Percentiles rank a stretch among this genome's conserved stretches.
Evolutionary conservation across 2,888 invertebrate genomes (phyloP).

Genomic region (Agrotis exclamationis): DNA sequence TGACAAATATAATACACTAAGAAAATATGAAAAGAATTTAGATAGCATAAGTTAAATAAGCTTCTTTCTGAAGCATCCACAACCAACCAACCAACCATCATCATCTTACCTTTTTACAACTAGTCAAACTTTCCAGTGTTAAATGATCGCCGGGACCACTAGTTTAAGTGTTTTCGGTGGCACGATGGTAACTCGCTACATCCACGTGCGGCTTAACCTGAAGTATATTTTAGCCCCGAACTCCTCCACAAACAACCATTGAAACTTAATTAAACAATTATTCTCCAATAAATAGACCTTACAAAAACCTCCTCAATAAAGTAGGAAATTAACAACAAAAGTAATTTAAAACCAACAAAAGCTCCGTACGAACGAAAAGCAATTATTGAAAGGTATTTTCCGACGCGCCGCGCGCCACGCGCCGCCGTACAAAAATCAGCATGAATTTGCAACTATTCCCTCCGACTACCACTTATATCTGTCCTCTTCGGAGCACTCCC

Average conservation of each 20-base stretch:
- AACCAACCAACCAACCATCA: too few relatives aligned
- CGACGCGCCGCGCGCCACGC: neutral
- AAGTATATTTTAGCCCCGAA: too few relatives aligned
- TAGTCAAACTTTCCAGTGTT: too few relatives aligned
- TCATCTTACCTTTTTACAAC: too few relatives aligned
- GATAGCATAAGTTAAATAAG: too few relatives aligned
- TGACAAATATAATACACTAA: too few relatives aligned
- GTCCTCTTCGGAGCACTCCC: conserved; percentile 21
- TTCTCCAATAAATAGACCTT: neutral
- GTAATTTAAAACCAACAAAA: conserved; percentile 16
- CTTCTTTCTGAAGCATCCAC: too few relatives aligned
- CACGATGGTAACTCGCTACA: too few relatives aligned
- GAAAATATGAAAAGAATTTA: too few relatives aligned
- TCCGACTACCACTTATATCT: conserved; percentile 15
- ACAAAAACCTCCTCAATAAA: conserved; percentile 3
- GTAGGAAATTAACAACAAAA: conserved; percentile 6
- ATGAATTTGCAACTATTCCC: conserved; percentile 47
- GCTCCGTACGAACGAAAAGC: conserved; percentile 18
- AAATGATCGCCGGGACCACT: too few relatives aligned
- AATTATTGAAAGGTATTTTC: conserved; percentile 20
- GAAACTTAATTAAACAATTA: neutral
- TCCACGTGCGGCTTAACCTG: too few relatives aligned
- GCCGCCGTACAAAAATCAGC: conserved; percentile 9
- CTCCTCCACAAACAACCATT: neutral
- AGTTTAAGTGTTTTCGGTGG: too few relatives aligned